Percentiles rank a stretch among this genome's conserved stretches.
These are phyloP conservation scores for Hormiphora californensis DNA, from an alignment of 37 sponge, comb jelly and placozoan genomes.

Conservation along the genomic window DNA sequence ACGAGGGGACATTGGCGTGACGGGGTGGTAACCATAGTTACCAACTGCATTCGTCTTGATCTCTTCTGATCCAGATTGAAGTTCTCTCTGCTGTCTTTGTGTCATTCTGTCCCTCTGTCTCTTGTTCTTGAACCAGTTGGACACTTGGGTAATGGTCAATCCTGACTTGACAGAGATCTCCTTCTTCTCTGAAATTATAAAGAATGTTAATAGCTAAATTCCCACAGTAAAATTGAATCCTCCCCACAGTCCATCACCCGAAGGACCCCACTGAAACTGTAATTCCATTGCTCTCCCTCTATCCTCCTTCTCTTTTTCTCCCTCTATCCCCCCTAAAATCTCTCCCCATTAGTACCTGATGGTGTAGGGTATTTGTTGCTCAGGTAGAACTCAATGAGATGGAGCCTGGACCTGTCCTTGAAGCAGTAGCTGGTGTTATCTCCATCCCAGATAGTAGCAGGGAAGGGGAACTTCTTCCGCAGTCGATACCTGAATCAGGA, in stretches of 20 bases:
- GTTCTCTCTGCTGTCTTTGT: background rate
- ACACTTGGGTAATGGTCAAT: constrained; percentile 39
- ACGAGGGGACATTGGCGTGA: no score
- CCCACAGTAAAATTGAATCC: no score
- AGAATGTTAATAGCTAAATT: background rate
- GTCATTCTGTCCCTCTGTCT: constrained; percentile 50
- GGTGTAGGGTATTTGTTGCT: constrained; percentile 41
- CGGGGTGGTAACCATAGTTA: no score
- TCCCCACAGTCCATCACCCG: no score
- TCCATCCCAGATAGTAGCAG: constrained; percentile 49
- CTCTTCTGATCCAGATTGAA: no score
- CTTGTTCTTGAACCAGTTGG: constrained; percentile 56
- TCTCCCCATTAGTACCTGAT: no score
- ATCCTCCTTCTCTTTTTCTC: no score
- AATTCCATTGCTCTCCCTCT: no score
- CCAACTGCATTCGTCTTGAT: no score
- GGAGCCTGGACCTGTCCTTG: constrained; percentile 13
- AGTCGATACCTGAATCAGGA: constrained; percentile 22
- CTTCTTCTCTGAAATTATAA: constrained; percentile 4
- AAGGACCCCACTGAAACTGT: no score
- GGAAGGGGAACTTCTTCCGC: constrained; percentile 16
- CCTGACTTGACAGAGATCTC: constrained; percentile 3
- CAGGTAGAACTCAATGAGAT: constrained; percentile 17
- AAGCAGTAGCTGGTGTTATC: constrained; percentile 35
- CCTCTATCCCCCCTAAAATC: no score